These are phyloP conservation scores for Dynastes maya DNA, from an alignment of 2,888 invertebrate species.

Conservation along the genomic window DNA sequence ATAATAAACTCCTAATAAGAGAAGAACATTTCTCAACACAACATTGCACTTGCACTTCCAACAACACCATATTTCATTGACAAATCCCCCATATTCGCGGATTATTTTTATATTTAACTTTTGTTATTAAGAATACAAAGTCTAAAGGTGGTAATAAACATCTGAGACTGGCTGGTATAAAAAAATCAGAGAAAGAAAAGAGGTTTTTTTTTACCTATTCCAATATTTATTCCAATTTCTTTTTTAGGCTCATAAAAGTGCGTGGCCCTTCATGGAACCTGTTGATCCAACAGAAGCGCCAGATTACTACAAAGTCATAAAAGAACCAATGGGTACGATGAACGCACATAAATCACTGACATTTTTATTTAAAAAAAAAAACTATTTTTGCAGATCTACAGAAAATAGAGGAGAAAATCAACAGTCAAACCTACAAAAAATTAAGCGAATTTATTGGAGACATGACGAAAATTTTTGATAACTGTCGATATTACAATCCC, in stretches of 20 bases:
- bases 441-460: conserved; percentile 97
- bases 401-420: conserved; percentile 91
- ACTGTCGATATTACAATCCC: conserved; percentile 98
- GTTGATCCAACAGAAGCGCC: conserved; percentile 97
- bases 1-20: too few species aligned
- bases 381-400: conserved; percentile 85
- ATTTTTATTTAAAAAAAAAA: too few species aligned
- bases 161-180: too few species aligned
- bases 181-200: too few species aligned
- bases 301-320: conserved; percentile 96
- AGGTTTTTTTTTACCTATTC: too few species aligned
- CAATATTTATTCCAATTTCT: conserved; percentile 43
- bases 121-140: too few species aligned
- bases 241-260: conserved; percentile 90
- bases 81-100: too few species aligned
- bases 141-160: too few species aligned
- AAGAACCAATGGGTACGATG: conserved; percentile 93
- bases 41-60: too few species aligned
- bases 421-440: conserved; percentile 86
- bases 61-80: too few species aligned
- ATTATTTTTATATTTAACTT: too few species aligned
- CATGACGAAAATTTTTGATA: conserved; percentile 98
- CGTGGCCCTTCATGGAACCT: conserved; percentile 98
- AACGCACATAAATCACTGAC: neutral
- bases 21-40: too few species aligned